Conservation (phyloP, 2,113 vertebrate genomes). For the Ceuthmochares aereus region DNA sequence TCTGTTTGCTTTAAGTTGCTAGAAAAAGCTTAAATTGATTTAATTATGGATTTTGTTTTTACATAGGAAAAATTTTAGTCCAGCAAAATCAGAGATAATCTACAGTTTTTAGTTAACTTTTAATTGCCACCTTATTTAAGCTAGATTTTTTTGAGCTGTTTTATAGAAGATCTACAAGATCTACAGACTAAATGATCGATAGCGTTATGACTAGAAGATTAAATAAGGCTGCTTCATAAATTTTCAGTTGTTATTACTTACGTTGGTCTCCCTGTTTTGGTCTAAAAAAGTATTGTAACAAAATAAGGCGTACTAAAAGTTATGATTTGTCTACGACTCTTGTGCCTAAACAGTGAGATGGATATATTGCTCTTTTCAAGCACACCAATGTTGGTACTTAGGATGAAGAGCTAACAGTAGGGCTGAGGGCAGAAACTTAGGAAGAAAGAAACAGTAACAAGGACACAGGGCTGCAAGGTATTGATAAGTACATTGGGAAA, state of each 20-base stretch:
- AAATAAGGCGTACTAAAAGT: not conserved
- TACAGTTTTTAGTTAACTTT: not conserved
- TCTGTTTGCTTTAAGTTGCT: not conserved
- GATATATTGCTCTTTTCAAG: not conserved
- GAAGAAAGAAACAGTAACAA: not conserved
- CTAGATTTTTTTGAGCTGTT: not conserved
- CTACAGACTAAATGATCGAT: not conserved
- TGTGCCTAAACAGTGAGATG: not conserved
- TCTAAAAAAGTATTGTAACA: not conserved
- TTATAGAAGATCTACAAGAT: not conserved
- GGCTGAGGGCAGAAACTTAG: not conserved
- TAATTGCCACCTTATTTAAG: not conserved
- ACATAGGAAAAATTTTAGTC: not conserved
- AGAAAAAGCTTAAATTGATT: not conserved
- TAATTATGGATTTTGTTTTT: not conserved
- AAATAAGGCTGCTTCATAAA: not conserved
- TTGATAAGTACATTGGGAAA: not conserved
- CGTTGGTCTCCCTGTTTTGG: not conserved
- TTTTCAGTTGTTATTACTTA: not conserved
- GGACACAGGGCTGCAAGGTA: not conserved
- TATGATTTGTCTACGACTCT: not conserved
- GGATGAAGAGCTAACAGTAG: not conserved
- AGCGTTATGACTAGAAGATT: not conserved
- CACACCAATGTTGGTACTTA: not conserved
- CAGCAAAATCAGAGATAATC: not conserved